These are phyloP conservation scores for Portevinia maculata DNA, from an alignment of 2,888 invertebrate species.

Conservation along the genomic window DNA sequence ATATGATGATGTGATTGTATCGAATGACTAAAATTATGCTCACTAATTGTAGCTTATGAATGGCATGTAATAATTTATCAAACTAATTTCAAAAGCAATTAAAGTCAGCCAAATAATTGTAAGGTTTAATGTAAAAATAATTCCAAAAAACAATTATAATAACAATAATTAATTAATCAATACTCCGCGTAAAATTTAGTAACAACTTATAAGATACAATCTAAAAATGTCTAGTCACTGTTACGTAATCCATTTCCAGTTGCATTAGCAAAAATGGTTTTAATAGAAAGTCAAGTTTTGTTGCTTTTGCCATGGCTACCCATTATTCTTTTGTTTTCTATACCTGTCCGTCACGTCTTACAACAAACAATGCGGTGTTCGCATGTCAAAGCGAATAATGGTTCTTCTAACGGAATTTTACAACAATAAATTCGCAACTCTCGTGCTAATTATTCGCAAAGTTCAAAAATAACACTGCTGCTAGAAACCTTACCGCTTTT, in stretches of 20 bases:
- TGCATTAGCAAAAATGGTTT: constrained; percentile 1
- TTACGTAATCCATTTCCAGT: constrained; percentile 2
- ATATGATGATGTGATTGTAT: background rate
- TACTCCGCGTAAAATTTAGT: background rate
- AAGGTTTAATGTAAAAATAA: background rate
- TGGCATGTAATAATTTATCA: background rate
- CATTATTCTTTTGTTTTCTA: constrained; percentile 18
- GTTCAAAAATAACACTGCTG: constrained; percentile 4
- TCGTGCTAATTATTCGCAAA: constrained; percentile 41
- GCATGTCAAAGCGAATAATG: constrained; percentile 23
- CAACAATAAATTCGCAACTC: constrained; percentile 5
- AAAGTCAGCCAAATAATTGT: background rate
- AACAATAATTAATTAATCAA: background rate
- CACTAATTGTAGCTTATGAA: background rate
- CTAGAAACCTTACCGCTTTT: background rate
- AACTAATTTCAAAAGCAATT: background rate
- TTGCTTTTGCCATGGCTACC: background rate
- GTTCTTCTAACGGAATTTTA: constrained; percentile 10
- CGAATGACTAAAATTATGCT: background rate
- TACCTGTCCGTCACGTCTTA: constrained; percentile 7
- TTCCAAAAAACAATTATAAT: background rate
- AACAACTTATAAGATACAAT: background rate
- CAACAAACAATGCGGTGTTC: constrained; percentile 7
- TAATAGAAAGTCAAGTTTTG: constrained; percentile 17
- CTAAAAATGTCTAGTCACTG: background rate